Base-by-base conservation (phyloP, 1,140 invertebrate species). In the Scaptomyza pallida region DNA sequence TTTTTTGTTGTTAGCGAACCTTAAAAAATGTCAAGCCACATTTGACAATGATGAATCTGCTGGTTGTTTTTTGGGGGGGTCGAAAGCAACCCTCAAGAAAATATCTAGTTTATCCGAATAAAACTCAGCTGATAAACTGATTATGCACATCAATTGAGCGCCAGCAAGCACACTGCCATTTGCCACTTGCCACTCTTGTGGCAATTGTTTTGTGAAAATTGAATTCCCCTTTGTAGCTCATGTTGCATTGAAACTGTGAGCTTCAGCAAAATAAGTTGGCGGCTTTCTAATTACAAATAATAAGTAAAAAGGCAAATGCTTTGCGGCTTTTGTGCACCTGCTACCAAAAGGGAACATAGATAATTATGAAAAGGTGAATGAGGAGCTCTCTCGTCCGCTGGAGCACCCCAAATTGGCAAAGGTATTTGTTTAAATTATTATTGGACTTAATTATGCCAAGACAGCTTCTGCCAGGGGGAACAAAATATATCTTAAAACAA, bases 131-230 rank as follows among this genome's bases (percentile, higher is more conserved):
- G 79, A 83, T 88, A 88, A 88, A 88, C 82, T 88, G 82, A 88
- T 88, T 88, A 88, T 78, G 85, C 75, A 88, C 82, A 86, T 88
- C 81, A 85, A 86, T 85, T 85, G 78, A 51, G 80, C 23, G 80
- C 23, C 60, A 48, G 60, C 41, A n/a, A n/a, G n/a, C n/a, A n/a
- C n/a, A n/a, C n/a, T n/a, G n/a, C n/a, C n/a, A n/a, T n/a, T n/a
- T n/a, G n/a, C n/a, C n/a, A 77, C 78, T 81, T 62, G 55, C 56
- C 26, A 65, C n/a, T 56, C 54, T 88, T 69, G 75, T 78, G 83
- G 82, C 82, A 76, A 88, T 88, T 88, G 82, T 88, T 88, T 88
- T 78, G 75, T 74, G 82, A 83, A 89, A 88, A 88, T 82, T 88
- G 75, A 88, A 89, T 89, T 89, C 89, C 65, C 81, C 61, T 88